A percentile compares a stretch with the other conserved stretches of the same genome.
Evolutionary conservation across 1,140 invertebrate species (phyloP).

Genomic region (Zeugodacus cucurbitae): DNA sequence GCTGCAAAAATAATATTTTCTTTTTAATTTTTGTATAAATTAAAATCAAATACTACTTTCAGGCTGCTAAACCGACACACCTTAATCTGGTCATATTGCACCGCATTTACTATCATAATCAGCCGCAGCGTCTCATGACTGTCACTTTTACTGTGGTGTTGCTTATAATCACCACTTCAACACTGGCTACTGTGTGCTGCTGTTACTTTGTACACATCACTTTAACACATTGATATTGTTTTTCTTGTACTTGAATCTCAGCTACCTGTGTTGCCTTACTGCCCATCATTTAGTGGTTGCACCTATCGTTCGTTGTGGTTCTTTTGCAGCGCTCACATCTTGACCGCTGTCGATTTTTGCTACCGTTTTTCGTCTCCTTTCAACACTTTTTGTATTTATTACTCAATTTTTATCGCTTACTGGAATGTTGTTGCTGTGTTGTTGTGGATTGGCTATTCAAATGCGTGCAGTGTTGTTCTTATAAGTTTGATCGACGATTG

Average conservation of each 20-base stretch:
- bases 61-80: too few species aligned
- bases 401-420: not conserved
- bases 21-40: too few species aligned
- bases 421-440: not conserved
- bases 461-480: not conserved
- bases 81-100: too few species aligned
- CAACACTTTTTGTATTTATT: not conserved
- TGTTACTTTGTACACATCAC: not conserved
- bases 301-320: not conserved
- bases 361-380: not conserved
- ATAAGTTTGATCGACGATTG: not conserved
- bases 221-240: not conserved
- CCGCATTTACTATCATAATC: not conserved
- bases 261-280: not conserved
- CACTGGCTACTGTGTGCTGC: not conserved
- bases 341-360: not conserved
- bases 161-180: not conserved
- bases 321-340: not conserved
- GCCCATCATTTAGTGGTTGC: slow-evolving; percentile 17
- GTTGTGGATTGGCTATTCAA: not conserved
- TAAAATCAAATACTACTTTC: too few species aligned
- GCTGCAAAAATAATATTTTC: not conserved
- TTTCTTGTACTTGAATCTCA: not conserved
- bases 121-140: not conserved
- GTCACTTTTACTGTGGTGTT: not conserved